These are phyloP conservation scores for Cinclus cinclus DNA, from an alignment of 2,113 vertebrate genomes.

Conservation along the genomic window DNA sequence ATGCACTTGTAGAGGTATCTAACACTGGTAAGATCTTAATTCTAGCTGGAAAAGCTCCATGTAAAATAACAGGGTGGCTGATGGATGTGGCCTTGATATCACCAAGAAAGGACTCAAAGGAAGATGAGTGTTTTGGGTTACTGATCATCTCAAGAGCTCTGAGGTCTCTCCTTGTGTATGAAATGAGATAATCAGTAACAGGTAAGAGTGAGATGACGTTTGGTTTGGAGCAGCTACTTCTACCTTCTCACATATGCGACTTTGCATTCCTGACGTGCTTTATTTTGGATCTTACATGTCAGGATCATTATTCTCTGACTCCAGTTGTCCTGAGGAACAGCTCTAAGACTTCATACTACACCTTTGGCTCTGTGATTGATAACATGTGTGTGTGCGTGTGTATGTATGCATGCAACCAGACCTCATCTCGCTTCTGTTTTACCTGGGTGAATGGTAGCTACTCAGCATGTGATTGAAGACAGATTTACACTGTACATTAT, in stretches of 20 bases:
- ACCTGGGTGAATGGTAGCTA: background rate
- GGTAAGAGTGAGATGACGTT: background rate
- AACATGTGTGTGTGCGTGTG: background rate
- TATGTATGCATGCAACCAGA: background rate
- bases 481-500: background rate
- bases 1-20: background rate
- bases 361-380: background rate
- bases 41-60: background rate
- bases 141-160: background rate
- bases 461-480: background rate
- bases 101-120: background rate
- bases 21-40: background rate
- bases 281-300: background rate
- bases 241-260: background rate
- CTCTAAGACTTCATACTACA: background rate
- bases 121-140: background rate
- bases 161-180: background rate
- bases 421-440: background rate
- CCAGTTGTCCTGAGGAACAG: background rate
- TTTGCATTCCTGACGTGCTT: background rate
- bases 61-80: background rate
- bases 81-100: background rate
- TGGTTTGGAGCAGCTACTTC: background rate
- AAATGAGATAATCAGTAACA: background rate
- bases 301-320: background rate